phyloP scores from a whole-genome alignment of 2,888 invertebrate genomes.

The Lampropteryx suffumata region DNA sequence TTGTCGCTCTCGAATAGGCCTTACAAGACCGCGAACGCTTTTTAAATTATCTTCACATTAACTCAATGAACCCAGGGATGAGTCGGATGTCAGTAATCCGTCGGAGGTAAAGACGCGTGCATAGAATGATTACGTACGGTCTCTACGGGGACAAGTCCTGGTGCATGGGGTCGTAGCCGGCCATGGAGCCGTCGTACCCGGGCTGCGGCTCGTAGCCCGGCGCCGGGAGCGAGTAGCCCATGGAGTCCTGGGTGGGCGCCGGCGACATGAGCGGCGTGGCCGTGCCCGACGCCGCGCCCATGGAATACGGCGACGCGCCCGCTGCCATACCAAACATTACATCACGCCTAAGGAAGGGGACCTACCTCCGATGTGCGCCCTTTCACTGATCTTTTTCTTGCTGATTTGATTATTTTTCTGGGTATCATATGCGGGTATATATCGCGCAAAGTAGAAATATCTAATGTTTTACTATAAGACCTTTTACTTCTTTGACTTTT shows the following conservation, averaged over 20 bases:
- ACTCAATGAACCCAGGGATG: too few relatives aligned
- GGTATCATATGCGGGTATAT: too few relatives aligned
- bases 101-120: too few relatives aligned
- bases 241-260: constrained; percentile 95
- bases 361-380: not conserved
- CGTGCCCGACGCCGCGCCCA: constrained; percentile 94
- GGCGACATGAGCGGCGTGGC: constrained; percentile 98
- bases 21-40: too few relatives aligned
- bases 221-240: constrained; percentile 96
- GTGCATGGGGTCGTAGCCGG: constrained; percentile 96
- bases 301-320: constrained; percentile 93
- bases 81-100: too few relatives aligned
- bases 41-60: too few relatives aligned
- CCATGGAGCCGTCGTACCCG: constrained; percentile 94
- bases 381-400: constrained; percentile 18
- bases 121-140: constrained; percentile 8
- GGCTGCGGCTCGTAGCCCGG: constrained; percentile 95
- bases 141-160: constrained; percentile 89
- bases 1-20: too few relatives aligned
- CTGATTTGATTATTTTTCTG: too few relatives aligned
- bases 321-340: constrained; percentile 65
- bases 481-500: too few relatives aligned
- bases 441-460: too few relatives aligned
- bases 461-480: too few relatives aligned
- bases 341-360: constrained; percentile 3